Evolutionary conservation across 2,888 invertebrate genomes (phyloP), one percentile per base, ranked within the genome.

Genomic region (Octonoba sinensis): DNA sequence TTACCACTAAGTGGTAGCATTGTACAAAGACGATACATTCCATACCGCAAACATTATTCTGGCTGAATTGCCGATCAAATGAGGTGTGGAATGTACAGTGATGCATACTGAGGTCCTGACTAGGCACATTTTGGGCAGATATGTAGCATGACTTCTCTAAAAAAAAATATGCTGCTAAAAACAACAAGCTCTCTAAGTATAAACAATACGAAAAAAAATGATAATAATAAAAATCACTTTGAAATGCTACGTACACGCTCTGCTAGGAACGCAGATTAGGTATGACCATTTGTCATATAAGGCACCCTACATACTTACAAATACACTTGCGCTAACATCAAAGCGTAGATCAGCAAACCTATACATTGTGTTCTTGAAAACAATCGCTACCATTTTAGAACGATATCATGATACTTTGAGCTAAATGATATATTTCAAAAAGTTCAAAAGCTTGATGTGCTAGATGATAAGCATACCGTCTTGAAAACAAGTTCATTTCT

Each of bases 91-190:
- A 82, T 82, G 82, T 75, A 75, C 70, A 82, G 82, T 73, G 75
- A 75, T 69, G 74, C 74, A 81, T 74, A 70, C 74, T 74, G 70
- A 81, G 71, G 70, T 82, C 82, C 71, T 82, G 82, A 82, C 82
- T 82, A 82, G 82, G 82, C 82, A 82, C 82, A 75, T 82, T 67
- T 75, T 60, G 66, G 82, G 75, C 73, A 82, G 82, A 75, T 75
- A 82, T 82, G 82, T 82, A 75, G 75, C 75, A 75, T 82, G 82
- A 75, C 75, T 75, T 60, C 71, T 81, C 70, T 65, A 77, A 71
- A 82, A 75, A 79, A 51, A 71, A 71, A 82, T 75, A 75, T 70
- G 70, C 70, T 66, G 75, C 82, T 75, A 75, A 82, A 82, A 73
- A 81, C 69, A 64, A 75, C 70, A 82, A 82, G 82, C 82, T 82